Evolutionary conservation across 2,888 invertebrate species (phyloP).

Genomic region (Cheilosia scutellata): DNA sequence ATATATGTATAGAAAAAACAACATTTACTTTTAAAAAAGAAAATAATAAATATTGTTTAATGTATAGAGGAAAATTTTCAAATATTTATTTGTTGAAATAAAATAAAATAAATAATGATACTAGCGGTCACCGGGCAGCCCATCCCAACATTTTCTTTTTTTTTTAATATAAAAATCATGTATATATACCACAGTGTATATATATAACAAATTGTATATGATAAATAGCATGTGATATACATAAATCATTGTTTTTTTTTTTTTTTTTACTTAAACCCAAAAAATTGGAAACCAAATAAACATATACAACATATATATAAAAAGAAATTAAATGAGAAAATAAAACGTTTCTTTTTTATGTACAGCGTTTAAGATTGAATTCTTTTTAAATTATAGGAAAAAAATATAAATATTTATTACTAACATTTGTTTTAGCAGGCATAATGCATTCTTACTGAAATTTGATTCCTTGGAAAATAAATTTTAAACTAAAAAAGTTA

Average conservation of each 20-base stretch:
- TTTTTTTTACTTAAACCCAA: slow-evolving; percentile 73
- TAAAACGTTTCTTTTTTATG: slow-evolving; percentile 49
- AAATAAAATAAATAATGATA: slow-evolving; percentile 79
- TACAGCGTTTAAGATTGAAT: slow-evolving; percentile 66
- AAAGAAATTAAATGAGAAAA: slow-evolving; percentile 49
- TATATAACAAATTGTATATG: slow-evolving; percentile 78
- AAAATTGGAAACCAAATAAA: slow-evolving; percentile 65
- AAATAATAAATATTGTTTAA: slow-evolving; percentile 66
- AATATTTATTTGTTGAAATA: slow-evolving; percentile 81
- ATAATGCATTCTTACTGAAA: slow-evolving; percentile 75
- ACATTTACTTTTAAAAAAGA: slow-evolving; percentile 69
- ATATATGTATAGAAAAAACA: slow-evolving; percentile 66
- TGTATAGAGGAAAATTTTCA: slow-evolving; percentile 78
- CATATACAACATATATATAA: slow-evolving; percentile 71
- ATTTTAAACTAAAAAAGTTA: slow-evolving; percentile 17
- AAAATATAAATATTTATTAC: slow-evolving; percentile 71
- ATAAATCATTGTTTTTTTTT: slow-evolving; percentile 73
- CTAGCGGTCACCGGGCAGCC: slow-evolving; percentile 85
- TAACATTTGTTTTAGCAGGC: slow-evolving; percentile 73
- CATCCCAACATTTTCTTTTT: slow-evolving; percentile 84
- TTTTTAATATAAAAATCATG: slow-evolving; percentile 76
- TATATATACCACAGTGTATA: slow-evolving; percentile 78
- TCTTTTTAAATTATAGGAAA: slow-evolving; percentile 77
- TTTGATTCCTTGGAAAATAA: slow-evolving; percentile 63
- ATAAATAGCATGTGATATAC: slow-evolving; percentile 78